Conservation (phyloP, 92 coral and sea anemone genomes). For the Heteractis magnifica region DNA sequence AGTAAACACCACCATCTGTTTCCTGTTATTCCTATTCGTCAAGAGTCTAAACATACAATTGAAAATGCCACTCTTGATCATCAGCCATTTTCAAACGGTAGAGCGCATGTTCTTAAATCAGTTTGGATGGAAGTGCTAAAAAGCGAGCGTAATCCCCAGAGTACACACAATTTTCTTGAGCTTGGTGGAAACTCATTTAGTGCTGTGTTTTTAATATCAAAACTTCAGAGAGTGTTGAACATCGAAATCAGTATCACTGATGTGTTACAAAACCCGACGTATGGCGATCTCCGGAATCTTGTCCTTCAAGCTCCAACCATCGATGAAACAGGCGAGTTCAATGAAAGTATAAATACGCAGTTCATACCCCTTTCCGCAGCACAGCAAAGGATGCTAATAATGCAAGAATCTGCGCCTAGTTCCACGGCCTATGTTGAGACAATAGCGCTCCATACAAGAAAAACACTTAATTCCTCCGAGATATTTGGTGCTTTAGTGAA, state of each 20-base stretch:
- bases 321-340: background rate
- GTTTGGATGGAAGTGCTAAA: constrained; percentile 4
- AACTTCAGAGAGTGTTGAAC: background rate
- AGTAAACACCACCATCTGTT: background rate
- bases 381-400: constrained; percentile 3
- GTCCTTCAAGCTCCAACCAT: background rate
- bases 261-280: background rate
- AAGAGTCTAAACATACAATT: background rate
- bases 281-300: background rate
- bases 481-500: background rate
- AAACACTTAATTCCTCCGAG: background rate
- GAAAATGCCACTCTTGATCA: background rate
- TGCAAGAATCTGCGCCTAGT: constrained; percentile 9
- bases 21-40: background rate
- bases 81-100: background rate
- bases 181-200: background rate
- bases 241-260: background rate
- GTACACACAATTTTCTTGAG: background rate
- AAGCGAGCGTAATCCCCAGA: background rate
- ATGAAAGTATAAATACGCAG: background rate
- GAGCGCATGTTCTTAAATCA: constrained; percentile 2
- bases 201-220: background rate
- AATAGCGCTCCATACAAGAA: background rate
- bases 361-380: background rate
- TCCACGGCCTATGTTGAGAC: constrained; percentile 3